Percentiles rank a stretch among this genome's conserved stretches.
Conservation (phyloP, 2,888 invertebrate species). For the Platerodrilus igneus region DNA sequence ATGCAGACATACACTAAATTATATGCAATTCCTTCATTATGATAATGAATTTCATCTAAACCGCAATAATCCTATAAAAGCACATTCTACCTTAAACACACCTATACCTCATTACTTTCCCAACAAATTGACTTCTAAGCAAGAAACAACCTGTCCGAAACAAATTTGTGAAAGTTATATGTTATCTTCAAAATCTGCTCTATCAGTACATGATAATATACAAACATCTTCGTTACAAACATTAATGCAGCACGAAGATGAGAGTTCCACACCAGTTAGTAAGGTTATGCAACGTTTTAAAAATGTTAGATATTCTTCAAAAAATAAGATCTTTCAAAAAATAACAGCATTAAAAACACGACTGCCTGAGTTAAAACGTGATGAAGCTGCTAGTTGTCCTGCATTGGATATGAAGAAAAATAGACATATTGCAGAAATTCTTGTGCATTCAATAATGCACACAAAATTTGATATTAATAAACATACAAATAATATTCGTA, state of each 20-base stretch:
- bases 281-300: conserved; percentile 56
- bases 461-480: conserved; percentile 56
- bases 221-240: conserved; percentile 35
- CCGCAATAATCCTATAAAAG: conserved; percentile 26
- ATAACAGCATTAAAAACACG: conserved; percentile 58
- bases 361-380: conserved; percentile 51
- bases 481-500: no score
- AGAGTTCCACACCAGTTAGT: conserved; percentile 51
- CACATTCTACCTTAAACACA: conserved; percentile 15
- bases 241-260: conserved; percentile 57
- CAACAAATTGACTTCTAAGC: conserved; percentile 4
- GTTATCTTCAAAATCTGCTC: conserved; percentile 24
- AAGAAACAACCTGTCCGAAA: conserved; percentile 14
- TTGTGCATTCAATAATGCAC: conserved; percentile 61
- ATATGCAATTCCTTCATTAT: conserved; percentile 46
- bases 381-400: conserved; percentile 46
- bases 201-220: conserved; percentile 28
- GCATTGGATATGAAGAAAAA: conserved; percentile 49
- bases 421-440: conserved; percentile 54
- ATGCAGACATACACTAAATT: conserved; percentile 43
- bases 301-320: conserved; percentile 59
- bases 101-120: no score
- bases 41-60: conserved; percentile 44
- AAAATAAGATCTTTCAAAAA: conserved; percentile 58
- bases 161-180: no score